phyloP scores from a whole-genome alignment of 2,113 vertebrate genomes.

The Plecturocebus donacophilus region DNA sequence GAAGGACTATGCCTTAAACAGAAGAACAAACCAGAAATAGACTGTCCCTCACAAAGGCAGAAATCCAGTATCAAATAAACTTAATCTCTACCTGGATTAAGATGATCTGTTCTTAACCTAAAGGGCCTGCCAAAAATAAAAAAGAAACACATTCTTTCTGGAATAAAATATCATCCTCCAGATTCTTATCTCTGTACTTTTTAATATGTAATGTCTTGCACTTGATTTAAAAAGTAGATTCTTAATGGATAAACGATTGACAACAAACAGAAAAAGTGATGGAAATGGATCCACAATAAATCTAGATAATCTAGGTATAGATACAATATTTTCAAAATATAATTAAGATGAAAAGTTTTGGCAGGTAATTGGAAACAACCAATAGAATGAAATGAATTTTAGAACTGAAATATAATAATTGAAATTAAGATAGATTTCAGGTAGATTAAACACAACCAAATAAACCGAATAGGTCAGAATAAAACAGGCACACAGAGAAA shows the following conservation, averaged over 20 bases:
- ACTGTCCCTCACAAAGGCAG: background rate
- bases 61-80: background rate
- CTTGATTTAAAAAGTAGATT: background rate
- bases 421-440: constrained; percentile 24
- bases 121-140: background rate
- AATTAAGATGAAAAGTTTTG: background rate
- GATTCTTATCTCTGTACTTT: background rate
- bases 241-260: background rate
- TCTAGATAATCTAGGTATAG: background rate
- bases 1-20: background rate
- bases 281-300: background rate
- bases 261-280: background rate
- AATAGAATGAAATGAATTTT: constrained; percentile 10
- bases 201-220: background rate
- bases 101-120: background rate
- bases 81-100: background rate
- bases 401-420: background rate
- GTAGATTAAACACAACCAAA: background rate
- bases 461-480: background rate
- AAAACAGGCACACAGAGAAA: background rate
- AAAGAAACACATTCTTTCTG: background rate
- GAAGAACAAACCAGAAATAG: background rate
- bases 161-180: background rate
- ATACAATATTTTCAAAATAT: background rate
- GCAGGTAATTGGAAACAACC: background rate